Base-by-base conservation (phyloP, 2,113 vertebrate species). In the Ceratotherium simum region DNA sequence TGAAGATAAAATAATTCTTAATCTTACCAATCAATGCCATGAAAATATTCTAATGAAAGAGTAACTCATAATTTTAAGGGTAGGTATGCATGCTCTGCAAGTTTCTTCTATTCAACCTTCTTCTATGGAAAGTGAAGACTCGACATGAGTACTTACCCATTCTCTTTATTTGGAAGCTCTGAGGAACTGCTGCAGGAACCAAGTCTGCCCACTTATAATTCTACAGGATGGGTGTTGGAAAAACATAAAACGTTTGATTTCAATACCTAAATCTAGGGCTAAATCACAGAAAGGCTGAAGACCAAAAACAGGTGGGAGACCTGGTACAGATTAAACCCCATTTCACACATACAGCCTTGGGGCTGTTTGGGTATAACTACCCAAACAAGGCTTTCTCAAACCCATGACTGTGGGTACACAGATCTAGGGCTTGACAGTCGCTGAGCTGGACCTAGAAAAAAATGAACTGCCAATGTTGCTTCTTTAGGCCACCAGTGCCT, bases 21-120 rank as follows among this genome's bases (percentile, higher is more conserved):
- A 67, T 76, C 67, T 95, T 87, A 92, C 13, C 29, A 51, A 88
- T 62, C 58, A 73, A 73, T 90, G n/a, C 7, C 73, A 62, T 94
- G 64, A 93, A 85, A 97, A 75, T 54, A 85, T 46, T 56, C 36
- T 60, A 70, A 76, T 51, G n/a, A 83, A 88, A 97, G 89, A 46
- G 42, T 46, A 67, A 65, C 82, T 78, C 42, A 6, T 48, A 48
- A 73, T 70, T 62, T 56, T 36, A 80, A 89, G 31, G 29, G 1
- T 69, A 86, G 54, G n/a, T 64, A 76, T 8, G 64, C 21, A 48
- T 14, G 29, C 39, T 86, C 95, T 94, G 27, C 36, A 72, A 36
- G 20, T 72, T 82, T 86, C 13, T 56, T 69, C 88, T 69, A 48
- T 5, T 36, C 67, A 60, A 17, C 12, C n/a, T 58, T 78, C 67